Evolutionary conservation across 2,797 vertebrate genomes (phyloP).

Genomic region (Podarcis siculus): DNA sequence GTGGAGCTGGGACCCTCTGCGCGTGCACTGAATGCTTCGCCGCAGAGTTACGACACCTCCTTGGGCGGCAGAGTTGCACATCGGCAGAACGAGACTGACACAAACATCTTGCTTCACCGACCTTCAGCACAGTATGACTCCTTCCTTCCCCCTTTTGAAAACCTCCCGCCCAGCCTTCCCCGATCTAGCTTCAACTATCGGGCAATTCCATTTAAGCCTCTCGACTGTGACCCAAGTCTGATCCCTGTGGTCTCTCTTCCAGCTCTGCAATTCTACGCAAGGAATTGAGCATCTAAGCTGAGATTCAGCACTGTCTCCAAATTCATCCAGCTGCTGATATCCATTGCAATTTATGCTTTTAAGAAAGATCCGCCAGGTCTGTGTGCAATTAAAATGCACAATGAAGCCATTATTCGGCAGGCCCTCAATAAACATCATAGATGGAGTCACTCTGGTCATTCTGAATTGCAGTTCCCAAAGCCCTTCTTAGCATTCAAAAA

Average conservation of each 20-base stretch:
- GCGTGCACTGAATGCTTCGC: accelerated
- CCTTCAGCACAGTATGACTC: background rate
- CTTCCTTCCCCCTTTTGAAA: background rate
- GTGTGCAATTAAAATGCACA: background rate
- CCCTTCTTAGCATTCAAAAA: background rate
- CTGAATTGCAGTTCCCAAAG: background rate
- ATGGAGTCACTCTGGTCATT: background rate
- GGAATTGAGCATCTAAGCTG: too few relatives aligned
- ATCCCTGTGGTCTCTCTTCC: background rate
- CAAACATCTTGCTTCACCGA: background rate
- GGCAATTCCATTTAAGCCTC: background rate
- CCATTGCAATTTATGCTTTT: background rate
- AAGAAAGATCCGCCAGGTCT: background rate
- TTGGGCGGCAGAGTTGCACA: background rate
- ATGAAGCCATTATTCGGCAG: background rate
- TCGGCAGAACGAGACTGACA: background rate
- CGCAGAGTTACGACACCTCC: too few relatives aligned
- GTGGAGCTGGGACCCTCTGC: too few relatives aligned
- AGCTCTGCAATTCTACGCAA: background rate
- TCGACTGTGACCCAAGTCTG: background rate
- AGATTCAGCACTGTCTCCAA: too few relatives aligned
- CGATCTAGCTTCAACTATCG: too few relatives aligned
- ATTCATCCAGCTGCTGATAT: background rate
- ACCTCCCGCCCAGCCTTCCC: background rate
- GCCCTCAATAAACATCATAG: background rate